Percentiles rank a stretch among this genome's conserved stretches.
Conservation (phyloP, 2,888 invertebrate genomes). For the Agonopterix alstromeriana region DNA sequence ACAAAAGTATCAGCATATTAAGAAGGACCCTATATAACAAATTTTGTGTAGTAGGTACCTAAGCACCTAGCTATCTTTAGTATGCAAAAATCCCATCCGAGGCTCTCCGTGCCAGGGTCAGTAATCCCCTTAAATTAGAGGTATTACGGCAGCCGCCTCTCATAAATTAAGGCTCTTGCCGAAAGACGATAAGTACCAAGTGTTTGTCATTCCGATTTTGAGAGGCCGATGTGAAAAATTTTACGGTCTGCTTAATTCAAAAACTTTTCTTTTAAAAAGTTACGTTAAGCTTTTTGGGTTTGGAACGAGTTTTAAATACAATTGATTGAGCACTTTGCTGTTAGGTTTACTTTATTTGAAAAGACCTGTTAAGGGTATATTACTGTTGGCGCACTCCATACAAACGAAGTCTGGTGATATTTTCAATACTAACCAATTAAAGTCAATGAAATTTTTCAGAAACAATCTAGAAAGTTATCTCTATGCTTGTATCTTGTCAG, state of each 20-base stretch:
- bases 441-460: no score
- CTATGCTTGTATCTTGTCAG: no score
- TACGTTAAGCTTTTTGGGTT: no score
- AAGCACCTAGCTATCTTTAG: background rate
- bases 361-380: background rate
- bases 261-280: no score
- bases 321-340: background rate
- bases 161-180: conserved; percentile 10
- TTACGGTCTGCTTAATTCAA: background rate
- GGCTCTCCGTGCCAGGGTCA: background rate
- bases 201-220: conserved; percentile 6
- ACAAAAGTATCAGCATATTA: no score
- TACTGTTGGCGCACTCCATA: no score
- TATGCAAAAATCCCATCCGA: background rate
- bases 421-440: no score
- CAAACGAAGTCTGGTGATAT: no score
- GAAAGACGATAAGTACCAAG: conserved; percentile 12
- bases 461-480: no score
- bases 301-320: no score
- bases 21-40: no score
- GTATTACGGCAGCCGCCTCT: conserved; percentile 3
- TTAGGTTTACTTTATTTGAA: background rate
- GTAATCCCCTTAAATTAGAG: conserved; percentile 13
- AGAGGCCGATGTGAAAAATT: conserved; percentile 5
- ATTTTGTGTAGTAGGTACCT: background rate